Evolutionary conservation across 1,140 invertebrate species (phyloP).

Genomic region (Polypedilum pembai): DNA sequence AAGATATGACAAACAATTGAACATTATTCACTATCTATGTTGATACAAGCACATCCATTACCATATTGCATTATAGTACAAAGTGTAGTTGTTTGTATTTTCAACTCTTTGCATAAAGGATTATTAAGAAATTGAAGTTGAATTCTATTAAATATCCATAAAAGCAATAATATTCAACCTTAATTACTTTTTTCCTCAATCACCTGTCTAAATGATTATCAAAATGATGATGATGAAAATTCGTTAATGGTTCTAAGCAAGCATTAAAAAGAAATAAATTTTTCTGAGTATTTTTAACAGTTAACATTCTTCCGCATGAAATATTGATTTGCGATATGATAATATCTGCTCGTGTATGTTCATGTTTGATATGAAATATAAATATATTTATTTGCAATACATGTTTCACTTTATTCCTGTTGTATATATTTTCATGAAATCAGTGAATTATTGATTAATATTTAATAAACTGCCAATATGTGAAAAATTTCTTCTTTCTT

Average conservation of each 20-base stretch:
- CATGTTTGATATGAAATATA: neutral
- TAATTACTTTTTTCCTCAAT: neutral
- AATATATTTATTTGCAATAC: neutral
- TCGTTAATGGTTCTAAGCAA: neutral
- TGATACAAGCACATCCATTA: neutral
- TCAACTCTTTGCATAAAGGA: neutral
- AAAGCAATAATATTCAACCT: neutral
- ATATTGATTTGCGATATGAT: neutral
- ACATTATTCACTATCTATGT: neutral
- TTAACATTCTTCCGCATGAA: neutral
- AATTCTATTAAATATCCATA: neutral
- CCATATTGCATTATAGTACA: neutral
- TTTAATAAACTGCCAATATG: constrained; percentile 18
- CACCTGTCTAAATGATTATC: neutral
- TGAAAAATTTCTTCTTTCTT: neutral
- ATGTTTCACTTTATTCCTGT: neutral
- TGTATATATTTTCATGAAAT: neutral
- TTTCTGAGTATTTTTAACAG: neutral
- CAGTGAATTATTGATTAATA: neutral
- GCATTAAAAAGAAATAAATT: neutral
- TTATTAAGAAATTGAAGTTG: neutral
- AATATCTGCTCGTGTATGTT: neutral
- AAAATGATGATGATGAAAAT: neutral
- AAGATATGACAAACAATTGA: no score
- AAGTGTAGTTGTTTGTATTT: no score